Evolutionary conservation across 2,888 invertebrate genomes (phyloP), one percentile per base, ranked within the genome.

Genomic region (Coelinius sp.): DNA sequence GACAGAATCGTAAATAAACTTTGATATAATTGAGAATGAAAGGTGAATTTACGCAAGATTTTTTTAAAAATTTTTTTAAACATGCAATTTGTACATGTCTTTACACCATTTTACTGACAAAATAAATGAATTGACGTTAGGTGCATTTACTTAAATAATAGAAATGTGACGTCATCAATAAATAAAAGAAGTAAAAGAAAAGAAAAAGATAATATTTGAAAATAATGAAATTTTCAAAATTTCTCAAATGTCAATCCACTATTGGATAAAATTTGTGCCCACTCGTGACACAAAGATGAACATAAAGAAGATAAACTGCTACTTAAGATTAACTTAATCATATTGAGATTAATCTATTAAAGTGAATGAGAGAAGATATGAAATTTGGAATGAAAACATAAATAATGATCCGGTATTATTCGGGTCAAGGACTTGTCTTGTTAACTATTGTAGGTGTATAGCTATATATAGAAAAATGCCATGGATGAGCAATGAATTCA

Each of bases 401-500:
- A 69, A 78, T 80, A 78, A 79, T 77, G 76, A 78, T 80, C 78
- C 79, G 80, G 76, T 76, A 78, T 77, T 75, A 77, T 68, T 77
- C 70, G 78, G 83, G 77, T 80, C 76, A 76, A 80, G 80, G 81
- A 85, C 81, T 85, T 85, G 83, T 84, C 84, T 85, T 85, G 86
- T 86, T 86, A 85, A 86, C 83, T 86, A 86, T 80, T 86, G 82
- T 86, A 86, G 83, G 81, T 83, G 81, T 83, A 83, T 84, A 83
- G 80, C 81, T 82, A 82, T 77, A 77, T 77, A 80, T 80, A 80
- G 75, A 65, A 56, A 53, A 75, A 81, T 83, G 79, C 81, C 82
- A 82, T 82, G 82, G 74, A 75, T 77, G 75, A 84, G 82, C 83
- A 83, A 78, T 83, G 82, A 81, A 82, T 83, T 84, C 17, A 17